Base-by-base conservation (phyloP, 2,888 invertebrate species). In the Rhagophthalmus giganteus region DNA sequence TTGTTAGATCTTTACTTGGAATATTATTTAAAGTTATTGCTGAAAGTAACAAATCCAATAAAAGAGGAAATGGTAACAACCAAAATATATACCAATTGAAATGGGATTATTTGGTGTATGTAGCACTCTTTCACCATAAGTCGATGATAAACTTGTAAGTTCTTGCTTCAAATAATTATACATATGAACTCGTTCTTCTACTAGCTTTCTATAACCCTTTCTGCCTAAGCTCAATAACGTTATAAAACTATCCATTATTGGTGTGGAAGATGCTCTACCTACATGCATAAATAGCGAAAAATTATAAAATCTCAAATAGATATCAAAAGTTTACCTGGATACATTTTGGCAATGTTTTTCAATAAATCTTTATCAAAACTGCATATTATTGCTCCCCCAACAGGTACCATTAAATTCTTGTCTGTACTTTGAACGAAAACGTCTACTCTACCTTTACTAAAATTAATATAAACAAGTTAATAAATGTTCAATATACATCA, bases 381-480 rank as follows among this genome's bases (percentile, higher is more conserved):
- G 13, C 86, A 87, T 45, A 91, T 82, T 33, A 89, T 78, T 8
- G 89, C 83, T 1, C 90, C 91, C 5, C 91, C 91, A 1, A 92
- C 90, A 8, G 91, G 91, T 13, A 91, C 89, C 74, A 90, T 72
- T 53, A 91, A 82, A 74, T 91, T 91, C 71, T 92, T 91, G 71
- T 91, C 91, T 6, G 88, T 85, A 65, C 89, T 90, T 70, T 91
- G 90, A 16, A 92, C 86, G 72, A 90, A 85, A 2, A 84, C 82
- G 74, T 91, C 90, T 0, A 91, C 78, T 47, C 88, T 78, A 5
- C 89, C 90, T 52, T 78, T 75, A 20, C 79, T 79, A 39, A 69
- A 76, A 61, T 41, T 14, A 20, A 32, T 41, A 11, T 30, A 42
- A 10, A 11, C 6, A 27, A 35, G 24, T 6, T 16, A 10, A 28